A percentile compares a stretch with the other conserved stretches of the same genome.
phyloP scores from a whole-genome alignment of 2,888 invertebrate species.

The Sphaerophoria taeniata region DNA sequence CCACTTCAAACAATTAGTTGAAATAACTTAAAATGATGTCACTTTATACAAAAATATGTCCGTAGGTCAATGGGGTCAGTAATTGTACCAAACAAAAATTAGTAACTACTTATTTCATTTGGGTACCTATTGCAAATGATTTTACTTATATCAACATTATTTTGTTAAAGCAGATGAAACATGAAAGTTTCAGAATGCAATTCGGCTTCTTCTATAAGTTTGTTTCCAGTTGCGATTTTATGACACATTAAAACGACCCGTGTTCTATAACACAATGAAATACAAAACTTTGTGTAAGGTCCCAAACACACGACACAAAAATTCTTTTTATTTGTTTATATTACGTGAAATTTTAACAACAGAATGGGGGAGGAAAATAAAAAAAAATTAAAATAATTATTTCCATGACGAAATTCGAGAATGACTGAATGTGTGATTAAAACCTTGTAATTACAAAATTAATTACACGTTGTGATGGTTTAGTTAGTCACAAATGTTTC shows the following conservation, averaged over 20 bases:
- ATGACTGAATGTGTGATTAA: background rate
- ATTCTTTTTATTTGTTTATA: background rate
- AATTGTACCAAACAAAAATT: no score
- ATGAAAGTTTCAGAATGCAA: no score
- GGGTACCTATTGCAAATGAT: no score
- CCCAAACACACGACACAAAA: background rate
- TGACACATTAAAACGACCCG: no score
- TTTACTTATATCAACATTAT: no score
- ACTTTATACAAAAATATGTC: conserved; percentile 1
- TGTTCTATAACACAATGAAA: no score
- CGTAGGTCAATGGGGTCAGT: background rate
- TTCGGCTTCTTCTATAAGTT: no score
- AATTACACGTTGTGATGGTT: background rate
- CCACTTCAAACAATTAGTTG: conserved; percentile 20
- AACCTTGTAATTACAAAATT: background rate
- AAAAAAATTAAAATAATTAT: background rate
- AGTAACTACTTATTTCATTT: no score
- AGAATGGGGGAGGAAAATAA: background rate
- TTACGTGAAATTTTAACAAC: background rate
- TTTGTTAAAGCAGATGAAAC: no score
- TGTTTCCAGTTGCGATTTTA: no score
- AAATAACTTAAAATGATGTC: conserved; percentile 54
- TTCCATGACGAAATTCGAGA: background rate
- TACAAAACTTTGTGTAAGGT: background rate
- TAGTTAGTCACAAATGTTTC: background rate